Evolutionary conservation across 2,797 vertebrate species (phyloP), one percentile per base, ranked within the genome.

Genomic region (Australoheros facetus): DNA sequence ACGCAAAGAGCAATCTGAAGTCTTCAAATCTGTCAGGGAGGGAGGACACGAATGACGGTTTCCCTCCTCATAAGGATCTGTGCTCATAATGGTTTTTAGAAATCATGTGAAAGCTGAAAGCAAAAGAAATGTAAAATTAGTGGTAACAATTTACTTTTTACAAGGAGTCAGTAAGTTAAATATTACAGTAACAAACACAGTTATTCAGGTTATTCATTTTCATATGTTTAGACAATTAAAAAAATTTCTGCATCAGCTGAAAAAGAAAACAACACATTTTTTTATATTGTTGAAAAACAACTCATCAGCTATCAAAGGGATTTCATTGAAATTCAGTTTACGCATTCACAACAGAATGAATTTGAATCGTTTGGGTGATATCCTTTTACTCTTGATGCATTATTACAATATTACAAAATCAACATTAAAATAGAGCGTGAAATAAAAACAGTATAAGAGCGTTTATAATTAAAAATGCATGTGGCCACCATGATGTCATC

Each of bases 401-500:
- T 26, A 17, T 64, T 14, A 3, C 14, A 45, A 26, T 66, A 7
- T 66, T 66, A 19, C 14, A 45, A 11, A 66, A 66, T 16, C 42
- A 14, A 45, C 4, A 14, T 16, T 16, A 45, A 45, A 45, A 0
- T 0, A 42, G 13, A 26, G 23, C 45, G 23, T 26, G 16, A 64
- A 64, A 26, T 1, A 64, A 45, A 64, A n/a, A n/a, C n/a, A n/a
- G n/a, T n/a, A n/a, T n/a, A n/a, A n/a, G n/a, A n/a, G n/a, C n/a
- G n/a, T n/a, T n/a, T 64, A 64, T 1, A 45, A 11, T 45, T 3
- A 9, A 21, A 42, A 64, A 6, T 45, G 7, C 13, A 45, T 2
- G 0, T 45, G 0, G 21, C 1, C 4, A 64, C 60, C 21, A 11
- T 45, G 39, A 45, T 64, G 21, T 3, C 39, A 0, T 14, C 14